Conservation (phyloP, 2,888 invertebrate species). For the Hipparchia sbordonii region DNA sequence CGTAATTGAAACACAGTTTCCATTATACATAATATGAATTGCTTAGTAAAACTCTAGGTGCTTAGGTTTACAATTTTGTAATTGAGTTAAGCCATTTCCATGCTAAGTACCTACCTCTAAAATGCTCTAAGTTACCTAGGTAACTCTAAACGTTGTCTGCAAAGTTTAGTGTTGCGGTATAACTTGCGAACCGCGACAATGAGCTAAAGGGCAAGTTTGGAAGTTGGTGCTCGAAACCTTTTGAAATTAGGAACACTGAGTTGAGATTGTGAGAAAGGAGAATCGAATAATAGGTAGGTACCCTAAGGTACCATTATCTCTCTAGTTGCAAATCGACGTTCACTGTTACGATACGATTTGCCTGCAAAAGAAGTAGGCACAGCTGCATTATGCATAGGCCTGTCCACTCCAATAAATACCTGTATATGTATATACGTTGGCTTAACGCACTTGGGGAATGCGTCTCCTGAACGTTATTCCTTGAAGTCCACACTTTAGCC, state of each 20-base stretch:
- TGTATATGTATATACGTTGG: no score
- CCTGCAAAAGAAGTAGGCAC: no score
- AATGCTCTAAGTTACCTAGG: not conserved
- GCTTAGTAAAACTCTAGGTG: not conserved
- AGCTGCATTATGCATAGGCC: no score
- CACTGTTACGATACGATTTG: no score
- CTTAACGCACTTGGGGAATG: no score
- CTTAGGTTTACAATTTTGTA: not conserved
- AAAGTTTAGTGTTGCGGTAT: slow-evolving; percentile 28
- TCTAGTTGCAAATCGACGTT: no score
- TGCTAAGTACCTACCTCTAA: not conserved
- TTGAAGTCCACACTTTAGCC: no score
- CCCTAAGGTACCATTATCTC: no score
- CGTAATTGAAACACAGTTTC: not conserved
- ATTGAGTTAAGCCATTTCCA: not conserved
- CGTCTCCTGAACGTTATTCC: no score
- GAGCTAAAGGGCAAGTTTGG: slow-evolving; percentile 19
- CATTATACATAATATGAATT: not conserved
- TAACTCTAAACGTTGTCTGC: slow-evolving; percentile 27
- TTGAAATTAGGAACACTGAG: slow-evolving; percentile 15
- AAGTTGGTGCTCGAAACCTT: not conserved
- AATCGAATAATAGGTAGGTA: no score
- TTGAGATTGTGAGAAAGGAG: no score
- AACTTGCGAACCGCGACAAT: slow-evolving; percentile 21
- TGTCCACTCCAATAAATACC: no score